A percentile compares a stretch with the other conserved stretches of the same genome.
phyloP scores from a whole-genome alignment of 2,888 invertebrate genomes.

The Eupithecia insigniata region DNA sequence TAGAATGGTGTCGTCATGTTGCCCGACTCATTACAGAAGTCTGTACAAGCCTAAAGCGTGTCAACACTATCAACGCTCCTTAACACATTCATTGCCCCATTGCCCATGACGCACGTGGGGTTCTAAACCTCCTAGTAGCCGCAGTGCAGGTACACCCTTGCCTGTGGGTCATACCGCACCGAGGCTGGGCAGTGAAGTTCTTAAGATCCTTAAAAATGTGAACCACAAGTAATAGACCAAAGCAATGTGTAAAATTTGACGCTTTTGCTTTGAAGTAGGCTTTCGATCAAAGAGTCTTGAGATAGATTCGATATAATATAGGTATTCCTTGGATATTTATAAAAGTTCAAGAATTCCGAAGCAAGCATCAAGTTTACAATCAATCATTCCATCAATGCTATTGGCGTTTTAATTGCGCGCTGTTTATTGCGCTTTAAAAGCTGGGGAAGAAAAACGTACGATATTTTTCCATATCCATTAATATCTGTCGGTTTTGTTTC shows the following conservation, averaged over 20 bases:
- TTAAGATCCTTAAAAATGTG: background rate
- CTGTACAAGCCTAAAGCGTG: background rate
- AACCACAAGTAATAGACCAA: background rate
- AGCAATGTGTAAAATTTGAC: too few relatives aligned
- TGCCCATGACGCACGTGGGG: background rate
- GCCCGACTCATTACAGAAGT: background rate
- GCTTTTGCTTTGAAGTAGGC: too few relatives aligned
- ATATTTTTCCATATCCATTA: conserved; percentile 88
- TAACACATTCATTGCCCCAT: background rate
- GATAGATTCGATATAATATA: background rate
- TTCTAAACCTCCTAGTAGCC: too few relatives aligned
- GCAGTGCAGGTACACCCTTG: too few relatives aligned
- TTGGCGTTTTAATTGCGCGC: conserved; percentile 81
- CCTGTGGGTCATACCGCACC: too few relatives aligned
- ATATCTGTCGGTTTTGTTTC: conserved; percentile 88
- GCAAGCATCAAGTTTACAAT: conserved; percentile 49
- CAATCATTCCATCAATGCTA: conserved; percentile 78
- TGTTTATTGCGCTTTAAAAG: conserved; percentile 83
- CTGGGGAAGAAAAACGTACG: conserved; percentile 82
- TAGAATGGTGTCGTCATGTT: background rate
- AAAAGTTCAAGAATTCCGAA: conserved; percentile 25
- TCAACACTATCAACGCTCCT: background rate
- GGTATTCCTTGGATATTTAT: background rate
- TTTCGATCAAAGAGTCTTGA: too few relatives aligned
- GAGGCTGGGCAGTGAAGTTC: background rate